Conservation (phyloP, 1,140 invertebrate genomes). For the Achatina immaculata region DNA sequence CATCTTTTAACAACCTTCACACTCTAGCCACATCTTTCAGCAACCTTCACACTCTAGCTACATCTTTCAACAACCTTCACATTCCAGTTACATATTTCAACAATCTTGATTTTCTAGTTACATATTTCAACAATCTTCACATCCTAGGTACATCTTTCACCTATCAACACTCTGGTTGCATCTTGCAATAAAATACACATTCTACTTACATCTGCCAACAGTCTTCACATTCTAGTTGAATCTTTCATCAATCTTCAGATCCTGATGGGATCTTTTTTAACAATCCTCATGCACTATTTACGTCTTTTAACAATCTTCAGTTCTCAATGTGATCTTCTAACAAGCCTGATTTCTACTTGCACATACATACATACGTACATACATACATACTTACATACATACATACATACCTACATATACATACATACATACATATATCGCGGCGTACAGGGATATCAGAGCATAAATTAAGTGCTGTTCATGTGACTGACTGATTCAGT, state of each 20-base stretch:
- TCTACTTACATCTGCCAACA: neutral
- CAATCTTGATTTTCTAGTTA: no score
- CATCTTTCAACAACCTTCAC: no score
- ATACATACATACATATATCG: conserved; percentile 11
- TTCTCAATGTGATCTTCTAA: neutral
- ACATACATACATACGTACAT: neutral
- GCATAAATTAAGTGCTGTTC: no score
- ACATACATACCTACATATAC: neutral
- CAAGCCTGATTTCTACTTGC: neutral
- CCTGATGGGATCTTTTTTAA: no score
- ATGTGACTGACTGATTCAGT: no score
- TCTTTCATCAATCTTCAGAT: neutral
- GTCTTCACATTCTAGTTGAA: neutral
- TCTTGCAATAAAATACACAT: neutral
- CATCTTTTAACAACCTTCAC: no score
- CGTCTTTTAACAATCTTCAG: neutral
- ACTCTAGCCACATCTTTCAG: no score
- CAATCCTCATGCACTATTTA: neutral
- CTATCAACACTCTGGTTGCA: neutral
- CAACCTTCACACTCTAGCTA: no score
- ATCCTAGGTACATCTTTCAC: no score
- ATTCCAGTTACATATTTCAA: no score
- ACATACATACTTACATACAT: neutral
- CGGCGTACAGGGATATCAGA: neutral
- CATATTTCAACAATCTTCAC: no score